phyloP scores from a whole-genome alignment of 2,888 invertebrate genomes.

The Leptogaster cylindrica region DNA sequence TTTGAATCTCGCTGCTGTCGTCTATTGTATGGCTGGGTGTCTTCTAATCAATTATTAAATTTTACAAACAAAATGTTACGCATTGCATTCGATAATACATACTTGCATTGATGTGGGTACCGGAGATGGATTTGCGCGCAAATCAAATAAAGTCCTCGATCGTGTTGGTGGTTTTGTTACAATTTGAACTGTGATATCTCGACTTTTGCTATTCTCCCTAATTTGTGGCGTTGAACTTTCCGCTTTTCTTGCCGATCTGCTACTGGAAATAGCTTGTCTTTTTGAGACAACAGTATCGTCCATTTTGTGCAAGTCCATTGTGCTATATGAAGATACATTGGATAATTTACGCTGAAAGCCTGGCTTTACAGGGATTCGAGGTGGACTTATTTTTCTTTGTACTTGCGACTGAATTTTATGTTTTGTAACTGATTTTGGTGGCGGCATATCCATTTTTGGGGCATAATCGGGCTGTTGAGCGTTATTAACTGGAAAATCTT shows the following conservation, averaged over 20 bases:
- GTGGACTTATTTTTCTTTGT: constrained; percentile 28
- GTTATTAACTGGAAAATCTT: constrained; percentile 61
- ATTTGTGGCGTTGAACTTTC: constrained; percentile 53
- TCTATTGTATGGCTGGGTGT: constrained; percentile 53
- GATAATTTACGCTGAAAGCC: constrained; percentile 54
- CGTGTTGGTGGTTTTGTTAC: constrained; percentile 60
- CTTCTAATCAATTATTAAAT: constrained; percentile 49
- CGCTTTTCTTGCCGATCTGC: constrained; percentile 43
- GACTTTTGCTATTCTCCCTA: constrained; percentile 52
- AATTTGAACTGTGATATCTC: constrained; percentile 58
- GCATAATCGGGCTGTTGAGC: constrained; percentile 54
- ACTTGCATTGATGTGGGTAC: constrained; percentile 27
- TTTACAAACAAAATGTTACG: background rate
- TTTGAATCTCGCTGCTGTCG: constrained; percentile 58
- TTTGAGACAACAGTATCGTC: constrained; percentile 59
- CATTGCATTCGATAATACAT: background rate
- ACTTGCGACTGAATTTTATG: constrained; percentile 37
- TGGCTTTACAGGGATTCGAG: constrained; percentile 6
- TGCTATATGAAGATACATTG: constrained; percentile 58
- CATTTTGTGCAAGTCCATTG: constrained; percentile 61
- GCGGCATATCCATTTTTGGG: constrained; percentile 53
- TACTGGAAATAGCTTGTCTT: constrained; percentile 51
- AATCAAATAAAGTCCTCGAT: constrained; percentile 60
- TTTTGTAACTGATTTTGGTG: constrained; percentile 33
- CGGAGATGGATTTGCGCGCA: constrained; percentile 52